phyloP scores from a whole-genome alignment of 2,888 invertebrate species.

The Pristionchus maxplancki region DNA sequence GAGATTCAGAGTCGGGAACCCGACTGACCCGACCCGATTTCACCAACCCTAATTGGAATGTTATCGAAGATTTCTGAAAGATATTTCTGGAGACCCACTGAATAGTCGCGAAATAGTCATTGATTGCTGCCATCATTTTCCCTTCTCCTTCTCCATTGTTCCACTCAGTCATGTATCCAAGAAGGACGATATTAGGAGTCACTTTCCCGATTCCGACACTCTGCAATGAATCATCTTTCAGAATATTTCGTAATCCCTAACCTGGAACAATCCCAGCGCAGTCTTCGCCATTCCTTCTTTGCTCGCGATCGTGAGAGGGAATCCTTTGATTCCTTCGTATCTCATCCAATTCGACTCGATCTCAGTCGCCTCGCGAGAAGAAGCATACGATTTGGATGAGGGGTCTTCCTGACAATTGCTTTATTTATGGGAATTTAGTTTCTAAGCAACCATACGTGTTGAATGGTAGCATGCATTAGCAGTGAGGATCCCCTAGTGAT shows the following conservation, averaged over 20 bases:
- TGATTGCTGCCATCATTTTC: conserved; percentile 70
- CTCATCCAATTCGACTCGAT: conserved; percentile 26
- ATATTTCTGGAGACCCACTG: conserved; percentile 87
- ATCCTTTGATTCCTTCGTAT: conserved; percentile 31
- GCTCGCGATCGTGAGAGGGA: background rate
- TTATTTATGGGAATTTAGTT: background rate
- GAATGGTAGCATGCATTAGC: conserved; percentile 9
- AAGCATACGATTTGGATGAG: background rate
- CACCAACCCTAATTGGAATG: too few species aligned
- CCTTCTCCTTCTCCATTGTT: conserved; percentile 80
- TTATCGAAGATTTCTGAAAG: too few species aligned
- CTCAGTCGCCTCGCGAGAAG: background rate
- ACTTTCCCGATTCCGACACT: conserved; percentile 92
- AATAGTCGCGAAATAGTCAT: conserved; percentile 94
- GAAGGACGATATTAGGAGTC: conserved; percentile 91
- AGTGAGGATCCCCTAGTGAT: conserved; percentile 41
- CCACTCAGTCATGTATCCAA: conserved; percentile 97
- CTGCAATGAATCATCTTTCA: conserved; percentile 67
- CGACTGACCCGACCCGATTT: too few species aligned
- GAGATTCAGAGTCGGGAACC: too few species aligned
- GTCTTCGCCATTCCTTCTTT: conserved; percentile 57
- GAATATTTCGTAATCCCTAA: background rate
- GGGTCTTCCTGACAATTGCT: background rate
- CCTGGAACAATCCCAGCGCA: conserved; percentile 68
- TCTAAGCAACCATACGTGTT: background rate